Base-by-base conservation (phyloP, 2,113 vertebrate species). In the Laticauda laticaudata region DNA sequence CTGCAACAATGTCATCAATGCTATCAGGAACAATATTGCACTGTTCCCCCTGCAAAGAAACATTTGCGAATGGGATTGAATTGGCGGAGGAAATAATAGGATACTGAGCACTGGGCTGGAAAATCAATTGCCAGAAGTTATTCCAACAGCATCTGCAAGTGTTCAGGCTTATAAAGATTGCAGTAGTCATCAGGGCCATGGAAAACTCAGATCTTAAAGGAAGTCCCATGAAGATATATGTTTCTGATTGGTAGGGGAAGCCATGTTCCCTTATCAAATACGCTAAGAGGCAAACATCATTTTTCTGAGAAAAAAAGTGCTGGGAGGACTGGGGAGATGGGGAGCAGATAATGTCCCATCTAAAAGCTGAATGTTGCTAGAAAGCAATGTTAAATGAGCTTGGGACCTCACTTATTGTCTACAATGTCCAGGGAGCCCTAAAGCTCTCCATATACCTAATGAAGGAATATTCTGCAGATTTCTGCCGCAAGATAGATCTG, bases 21-120 rank as follows among this genome's bases (percentile, higher is more conserved):
- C 99, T 99, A 97, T 99, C 99, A 0, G 99, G 99, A 55, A 99
- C 98, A 7, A 99, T 98, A 96, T 99, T 99, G 98, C 99, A 99
- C 94, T 99, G 99, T 92, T 99, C 99, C 3, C 99, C 99, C 99
- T 99, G 98, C 75, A 95, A 97, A 97, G 94, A 97, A 94, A 96
- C 23, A 21, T 75, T 92, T 59, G 57, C 87, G 75, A 95, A 89
- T 61, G 26, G 90, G 45, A 54, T 93, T 94, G 91, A 87, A 39
- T 94, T 10, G 91, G 91, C 48, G 92, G 92, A 94, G 59, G 90
- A 55, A 9, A 0, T 0, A 45, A 90, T 51, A 51, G 0, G 0
- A 39, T 86, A 56, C 0, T 0, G 54, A 39, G 4, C 11, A 21
- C 14, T 92, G 85, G 91, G 39, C 75, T 89, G 20, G 93, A 61